A percentile compares a stretch with the other conserved stretches of the same genome.
These are phyloP conservation scores for Xylophagus ater DNA, from an alignment of 2,888 invertebrate species.

Conservation along the genomic window DNA sequence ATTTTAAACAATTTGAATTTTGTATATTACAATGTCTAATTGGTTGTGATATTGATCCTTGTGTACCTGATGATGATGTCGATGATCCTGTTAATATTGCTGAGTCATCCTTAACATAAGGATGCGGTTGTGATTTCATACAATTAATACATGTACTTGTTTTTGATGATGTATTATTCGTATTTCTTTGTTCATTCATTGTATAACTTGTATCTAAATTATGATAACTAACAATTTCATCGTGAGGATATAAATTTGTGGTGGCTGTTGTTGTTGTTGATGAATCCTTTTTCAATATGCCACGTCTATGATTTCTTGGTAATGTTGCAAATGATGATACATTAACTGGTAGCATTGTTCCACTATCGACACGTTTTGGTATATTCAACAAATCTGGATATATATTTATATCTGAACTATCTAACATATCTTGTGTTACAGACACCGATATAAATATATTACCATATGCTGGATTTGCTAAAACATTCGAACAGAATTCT, in stretches of 20 bases:
- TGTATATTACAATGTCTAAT: not conserved
- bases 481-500: conserved; percentile 45
- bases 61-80: conserved; percentile 10
- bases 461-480: conserved; percentile 36
- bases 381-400: conserved; percentile 73
- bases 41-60: conserved; percentile 5
- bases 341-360: conserved; percentile 27
- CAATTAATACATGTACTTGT: conserved; percentile 25
- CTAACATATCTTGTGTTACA: conserved; percentile 56
- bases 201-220: conserved; percentile 34
- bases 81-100: conserved; percentile 9
- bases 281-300: conserved; percentile 37
- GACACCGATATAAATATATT: conserved; percentile 80
- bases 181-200: conserved; percentile 19
- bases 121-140: conserved; percentile 21
- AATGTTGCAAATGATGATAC: conserved; percentile 41
- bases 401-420: conserved; percentile 50
- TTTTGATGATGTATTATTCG: conserved; percentile 26
- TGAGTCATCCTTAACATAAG: conserved; percentile 17
- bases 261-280: conserved; percentile 22
- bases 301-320: conserved; percentile 38
- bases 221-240: conserved; percentile 38
- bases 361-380: conserved; percentile 43
- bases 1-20: conserved; percentile 57
- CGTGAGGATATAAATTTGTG: conserved; percentile 34